Percentiles rank a stretch among this genome's conserved stretches.
These are phyloP conservation scores for Agrypnia vestita DNA, from an alignment of 1,140 invertebrate species.

Conservation along the genomic window DNA sequence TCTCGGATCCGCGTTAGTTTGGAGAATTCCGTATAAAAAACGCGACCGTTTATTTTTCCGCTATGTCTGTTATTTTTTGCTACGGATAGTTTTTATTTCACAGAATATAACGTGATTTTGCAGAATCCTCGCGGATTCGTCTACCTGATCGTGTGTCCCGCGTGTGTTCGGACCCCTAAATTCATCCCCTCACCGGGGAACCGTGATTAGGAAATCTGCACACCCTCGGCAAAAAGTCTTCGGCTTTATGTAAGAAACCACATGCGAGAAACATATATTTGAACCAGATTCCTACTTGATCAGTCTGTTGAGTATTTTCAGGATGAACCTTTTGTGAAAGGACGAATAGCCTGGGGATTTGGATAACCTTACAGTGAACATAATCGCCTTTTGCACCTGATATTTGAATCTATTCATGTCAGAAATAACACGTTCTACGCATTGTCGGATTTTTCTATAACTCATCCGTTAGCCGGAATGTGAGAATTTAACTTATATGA, in stretches of 20 bases:
- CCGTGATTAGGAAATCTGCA: not conserved
- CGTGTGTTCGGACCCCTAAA: slow-evolving; percentile 39
- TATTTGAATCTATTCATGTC: slow-evolving; percentile 37
- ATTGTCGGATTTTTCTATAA: slow-evolving; percentile 26
- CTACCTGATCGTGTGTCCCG: slow-evolving; percentile 59
- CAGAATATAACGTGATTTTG: slow-evolving; percentile 59
- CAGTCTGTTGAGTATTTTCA: not conserved
- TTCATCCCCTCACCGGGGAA: too few species aligned
- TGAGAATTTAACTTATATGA: not conserved
- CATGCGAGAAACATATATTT: not conserved
- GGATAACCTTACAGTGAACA: slow-evolving; percentile 19
- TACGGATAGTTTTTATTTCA: slow-evolving; percentile 57
- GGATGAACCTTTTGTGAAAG: slow-evolving; percentile 27
- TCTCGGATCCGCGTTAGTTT: slow-evolving; percentile 48
- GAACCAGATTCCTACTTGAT: not conserved
- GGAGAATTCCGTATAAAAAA: slow-evolving; percentile 55
- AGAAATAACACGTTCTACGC: slow-evolving; percentile 39
- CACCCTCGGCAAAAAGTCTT: not conserved
- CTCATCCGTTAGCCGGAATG: slow-evolving; percentile 10
- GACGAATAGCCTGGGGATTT: slow-evolving; percentile 33
- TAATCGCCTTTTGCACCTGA: slow-evolving; percentile 50
- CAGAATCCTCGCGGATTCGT: slow-evolving; percentile 53
- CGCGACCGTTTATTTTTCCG: slow-evolving; percentile 61
- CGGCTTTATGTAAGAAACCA: not conserved
- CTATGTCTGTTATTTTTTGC: slow-evolving; percentile 60